phyloP scores from a whole-genome alignment of 2,888 invertebrate genomes.

The Arctia plantaginis region DNA sequence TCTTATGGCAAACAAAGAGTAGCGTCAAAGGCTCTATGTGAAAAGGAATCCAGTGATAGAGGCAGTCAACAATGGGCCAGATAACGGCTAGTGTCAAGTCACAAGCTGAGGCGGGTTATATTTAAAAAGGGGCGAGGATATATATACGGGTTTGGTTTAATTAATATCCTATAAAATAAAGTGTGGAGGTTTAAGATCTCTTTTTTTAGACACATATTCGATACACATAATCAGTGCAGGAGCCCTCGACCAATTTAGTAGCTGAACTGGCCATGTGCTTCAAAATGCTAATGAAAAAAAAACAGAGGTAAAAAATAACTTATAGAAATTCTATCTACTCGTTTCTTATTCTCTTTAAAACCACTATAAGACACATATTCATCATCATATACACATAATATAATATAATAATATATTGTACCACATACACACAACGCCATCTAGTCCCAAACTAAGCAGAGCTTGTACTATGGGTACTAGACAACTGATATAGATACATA shows the following conservation, averaged over 20 bases:
- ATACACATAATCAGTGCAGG: not conserved
- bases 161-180: not conserved
- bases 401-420: too few species aligned
- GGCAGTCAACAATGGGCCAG: slow-evolving; percentile 85
- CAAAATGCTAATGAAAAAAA: not conserved
- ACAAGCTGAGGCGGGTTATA: slow-evolving; percentile 44
- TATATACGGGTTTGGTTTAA: not conserved
- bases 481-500: too few species aligned
- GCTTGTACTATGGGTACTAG: too few species aligned
- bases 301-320: too few species aligned
- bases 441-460: too few species aligned
- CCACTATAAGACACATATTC: too few species aligned
- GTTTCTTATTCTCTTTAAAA: too few species aligned
- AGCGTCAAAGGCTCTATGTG: slow-evolving; percentile 83
- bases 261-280: not conserved
- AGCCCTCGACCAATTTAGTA: not conserved
- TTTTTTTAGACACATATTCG: not conserved
- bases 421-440: too few species aligned
- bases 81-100: slow-evolving; percentile 61
- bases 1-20: slow-evolving; percentile 83
- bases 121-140: not conserved
- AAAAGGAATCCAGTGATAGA: slow-evolving; percentile 86
- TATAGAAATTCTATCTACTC: too few species aligned
- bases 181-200: not conserved
- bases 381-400: too few species aligned